These are phyloP conservation scores for Euzophera pinguis DNA, from an alignment of 2,888 invertebrate genomes.

Conservation along the genomic window DNA sequence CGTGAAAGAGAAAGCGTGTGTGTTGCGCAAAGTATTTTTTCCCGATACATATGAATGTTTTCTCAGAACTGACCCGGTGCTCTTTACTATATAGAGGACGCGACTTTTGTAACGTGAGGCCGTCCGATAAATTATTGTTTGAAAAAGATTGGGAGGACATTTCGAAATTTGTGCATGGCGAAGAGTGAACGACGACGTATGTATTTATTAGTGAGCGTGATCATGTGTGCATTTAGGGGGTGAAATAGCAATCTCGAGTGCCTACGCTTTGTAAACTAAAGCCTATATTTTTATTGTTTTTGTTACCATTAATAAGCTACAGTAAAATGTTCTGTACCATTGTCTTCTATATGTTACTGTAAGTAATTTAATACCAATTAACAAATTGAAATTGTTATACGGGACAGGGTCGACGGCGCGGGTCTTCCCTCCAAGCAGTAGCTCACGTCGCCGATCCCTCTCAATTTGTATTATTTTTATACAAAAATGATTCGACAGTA, in stretches of 20 bases:
- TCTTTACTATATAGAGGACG: constrained; percentile 63
- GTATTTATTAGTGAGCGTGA: constrained; percentile 77
- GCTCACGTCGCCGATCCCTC: constrained; percentile 31
- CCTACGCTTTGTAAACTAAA: constrained; percentile 80
- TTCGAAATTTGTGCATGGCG: constrained; percentile 36
- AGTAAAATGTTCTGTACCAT: constrained; percentile 71
- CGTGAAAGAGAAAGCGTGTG: constrained; percentile 48
- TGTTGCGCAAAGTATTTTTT: constrained; percentile 57
- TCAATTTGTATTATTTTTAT: constrained; percentile 77
- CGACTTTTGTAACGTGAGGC: constrained; percentile 65
- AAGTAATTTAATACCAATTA: constrained; percentile 75
- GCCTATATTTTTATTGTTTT: constrained; percentile 76
- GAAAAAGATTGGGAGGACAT: constrained; percentile 45
- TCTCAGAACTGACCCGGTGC: constrained; percentile 77
- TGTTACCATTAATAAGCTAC: constrained; percentile 77
- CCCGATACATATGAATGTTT: constrained; percentile 47
- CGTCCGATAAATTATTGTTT: constrained; percentile 62
- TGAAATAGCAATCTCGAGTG: constrained; percentile 80
- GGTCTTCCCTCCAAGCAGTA: not conserved
- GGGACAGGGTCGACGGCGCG: constrained; percentile 19
- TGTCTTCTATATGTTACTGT: constrained; percentile 72
- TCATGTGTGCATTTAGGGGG: constrained; percentile 58
- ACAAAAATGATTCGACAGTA: constrained; percentile 71
- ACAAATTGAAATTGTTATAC: constrained; percentile 75
- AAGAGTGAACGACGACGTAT: constrained; percentile 55